Evolutionary conservation across 2,797 vertebrate genomes (phyloP), one percentile per base, ranked within the genome.

Genomic region (Petrocephalus schoutedeni): DNA sequence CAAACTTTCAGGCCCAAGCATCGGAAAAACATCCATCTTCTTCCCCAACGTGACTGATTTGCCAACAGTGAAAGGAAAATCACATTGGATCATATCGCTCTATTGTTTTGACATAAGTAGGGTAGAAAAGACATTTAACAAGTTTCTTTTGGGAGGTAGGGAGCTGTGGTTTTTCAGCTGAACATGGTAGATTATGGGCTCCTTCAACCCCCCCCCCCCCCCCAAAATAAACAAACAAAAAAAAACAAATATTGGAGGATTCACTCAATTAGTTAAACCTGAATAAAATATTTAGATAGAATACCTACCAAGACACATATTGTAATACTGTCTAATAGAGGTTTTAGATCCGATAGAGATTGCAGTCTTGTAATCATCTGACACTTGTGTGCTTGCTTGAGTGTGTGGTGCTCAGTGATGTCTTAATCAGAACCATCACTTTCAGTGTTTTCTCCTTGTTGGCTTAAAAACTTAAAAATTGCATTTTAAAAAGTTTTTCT

Each of bases 41-140:
- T 91, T 89, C 90, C 89, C 71, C 16, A n/a, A 58, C 64, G 56
- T 61, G 59, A 64, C 28, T 54, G 86, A 82, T 23, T 61, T 21
- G 71, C 71, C 57, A 94, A 92, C 93, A 89, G 93, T 86, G 84
- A 92, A 87, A 85, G 53, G 58, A 85, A 23, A 85, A 85, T 85
- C 51, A 85, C 88, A 41, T 82, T 86, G 91, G 91, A 89, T 92
- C 89, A 92, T 92, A 64, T 92, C 93, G 86, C 88, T 91, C 89
- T 92, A 90, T 83, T 90, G 71, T 91, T 90, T 90, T 96, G 95
- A 96, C 94, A 96, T 94, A 94, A 93, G 91, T 92, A 88, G 93
- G 95, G 88, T 91, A 23, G 85, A 74, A 88, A 86, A 71, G n/a
- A 57, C 28, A 53, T 36, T 57, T 53, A 85, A 91, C 87, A 92